Evolutionary conservation across 2,888 invertebrate genomes (phyloP).

Genomic region (Eupsilia transversa): DNA sequence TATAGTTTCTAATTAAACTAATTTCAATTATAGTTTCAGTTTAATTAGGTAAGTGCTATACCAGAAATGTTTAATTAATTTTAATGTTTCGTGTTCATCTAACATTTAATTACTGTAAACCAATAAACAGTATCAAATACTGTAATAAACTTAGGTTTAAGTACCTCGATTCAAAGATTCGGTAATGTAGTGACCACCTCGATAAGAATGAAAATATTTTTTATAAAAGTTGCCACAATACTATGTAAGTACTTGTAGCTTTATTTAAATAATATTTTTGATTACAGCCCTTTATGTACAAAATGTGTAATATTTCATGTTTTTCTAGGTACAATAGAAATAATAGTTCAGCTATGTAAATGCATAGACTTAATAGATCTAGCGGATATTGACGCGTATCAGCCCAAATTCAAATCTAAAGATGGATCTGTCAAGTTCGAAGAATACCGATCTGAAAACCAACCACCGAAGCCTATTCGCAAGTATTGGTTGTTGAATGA

Average conservation of each 20-base stretch:
- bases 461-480: conserved; percentile 34
- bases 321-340: conserved; percentile 63
- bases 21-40: conserved; percentile 21
- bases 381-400: neutral
- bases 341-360: conserved; percentile 57
- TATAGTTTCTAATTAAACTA: neutral
- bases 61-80: conserved; percentile 31
- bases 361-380: conserved; percentile 70
- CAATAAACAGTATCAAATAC: conserved; percentile 24
- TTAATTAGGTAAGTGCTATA: neutral
- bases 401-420: neutral
- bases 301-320: neutral
- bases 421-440: conserved; percentile 16
- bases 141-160: neutral
- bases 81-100: conserved; percentile 34
- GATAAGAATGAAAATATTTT: conserved; percentile 70
- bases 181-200: conserved; percentile 36
- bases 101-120: conserved; percentile 29
- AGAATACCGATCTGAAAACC: neutral
- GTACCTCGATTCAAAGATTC: conserved; percentile 3
- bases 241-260: conserved; percentile 70
- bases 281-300: neutral
- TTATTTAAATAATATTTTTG: neutral
- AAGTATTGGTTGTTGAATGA: conserved; percentile 50
- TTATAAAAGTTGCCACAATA: conserved; percentile 59